Evolutionary conservation across 2,113 vertebrate genomes (phyloP).

Genomic region (Passer domesticus): DNA sequence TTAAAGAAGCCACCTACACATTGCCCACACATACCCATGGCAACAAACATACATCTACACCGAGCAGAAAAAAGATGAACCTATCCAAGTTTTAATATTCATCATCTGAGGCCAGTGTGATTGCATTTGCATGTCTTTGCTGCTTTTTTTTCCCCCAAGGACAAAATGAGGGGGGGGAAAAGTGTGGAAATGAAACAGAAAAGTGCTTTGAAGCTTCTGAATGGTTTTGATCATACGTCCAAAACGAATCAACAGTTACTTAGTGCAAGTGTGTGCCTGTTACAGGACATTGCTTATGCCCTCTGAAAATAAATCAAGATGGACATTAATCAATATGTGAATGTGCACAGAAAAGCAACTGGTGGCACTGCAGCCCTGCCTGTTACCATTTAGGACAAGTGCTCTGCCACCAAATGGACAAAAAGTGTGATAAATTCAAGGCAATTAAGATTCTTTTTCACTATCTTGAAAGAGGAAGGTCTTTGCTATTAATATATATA

Average conservation of each 20-base stretch:
- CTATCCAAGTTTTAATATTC: slow-evolving; percentile 55
- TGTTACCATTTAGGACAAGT: background rate
- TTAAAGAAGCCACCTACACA: slow-evolving; percentile 38
- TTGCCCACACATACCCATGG: slow-evolving; percentile 44
- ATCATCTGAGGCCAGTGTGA: slow-evolving; percentile 31
- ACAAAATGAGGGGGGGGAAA: background rate
- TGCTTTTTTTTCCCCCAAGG: background rate
- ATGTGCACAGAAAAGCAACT: slow-evolving; percentile 21
- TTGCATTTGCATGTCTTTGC: slow-evolving; percentile 56
- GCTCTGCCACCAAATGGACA: background rate
- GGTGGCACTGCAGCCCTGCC: background rate
- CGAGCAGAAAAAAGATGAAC: slow-evolving; percentile 6
- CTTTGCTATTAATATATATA: background rate
- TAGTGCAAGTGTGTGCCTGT: background rate
- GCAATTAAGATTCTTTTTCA: background rate
- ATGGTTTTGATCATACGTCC: slow-evolving; percentile 13
- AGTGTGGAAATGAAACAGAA: background rate
- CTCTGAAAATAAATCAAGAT: slow-evolving; percentile 42
- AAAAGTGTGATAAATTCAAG: background rate
- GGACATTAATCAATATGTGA: slow-evolving; percentile 29
- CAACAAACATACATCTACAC: background rate
- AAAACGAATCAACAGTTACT: slow-evolving; percentile 36
- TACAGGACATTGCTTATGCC: slow-evolving; percentile 8
- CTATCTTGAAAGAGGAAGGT: background rate
- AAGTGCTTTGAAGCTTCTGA: slow-evolving; percentile 39